phyloP scores from a whole-genome alignment of 2,113 vertebrate genomes.

The Rallus limicola region DNA sequence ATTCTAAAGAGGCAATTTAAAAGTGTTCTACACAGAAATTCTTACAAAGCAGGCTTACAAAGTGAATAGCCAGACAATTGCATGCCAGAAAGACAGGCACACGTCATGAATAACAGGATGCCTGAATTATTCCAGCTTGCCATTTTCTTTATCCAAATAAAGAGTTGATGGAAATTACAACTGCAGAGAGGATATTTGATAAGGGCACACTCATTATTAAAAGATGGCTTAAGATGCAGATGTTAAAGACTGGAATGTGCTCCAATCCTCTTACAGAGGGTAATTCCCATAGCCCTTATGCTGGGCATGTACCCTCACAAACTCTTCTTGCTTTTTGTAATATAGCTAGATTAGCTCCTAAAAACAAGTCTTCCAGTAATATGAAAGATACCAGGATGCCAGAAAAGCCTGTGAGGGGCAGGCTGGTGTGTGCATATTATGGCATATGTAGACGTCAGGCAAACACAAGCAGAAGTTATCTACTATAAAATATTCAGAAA shows the following conservation, averaged over 20 bases:
- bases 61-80: background rate
- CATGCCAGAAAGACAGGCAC: background rate
- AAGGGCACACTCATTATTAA: background rate
- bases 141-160: background rate
- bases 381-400: background rate
- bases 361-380: background rate
- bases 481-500: background rate
- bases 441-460: fast-evolving
- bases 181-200: background rate
- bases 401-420: background rate
- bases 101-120: background rate
- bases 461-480: background rate
- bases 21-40: background rate
- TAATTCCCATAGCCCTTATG: background rate
- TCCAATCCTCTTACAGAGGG: constrained; percentile 11
- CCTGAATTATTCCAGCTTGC: background rate
- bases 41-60: background rate
- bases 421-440: background rate
- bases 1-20: constrained; percentile 9
- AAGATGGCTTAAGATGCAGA: constrained; percentile 10
- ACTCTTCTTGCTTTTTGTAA: background rate
- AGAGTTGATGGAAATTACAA: background rate
- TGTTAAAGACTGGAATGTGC: background rate
- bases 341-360: background rate
- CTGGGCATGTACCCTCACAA: background rate